Evolutionary conservation across 2,797 vertebrate genomes (phyloP), one percentile per base, ranked within the genome.

Genomic region (Crenuchus spilurus): DNA sequence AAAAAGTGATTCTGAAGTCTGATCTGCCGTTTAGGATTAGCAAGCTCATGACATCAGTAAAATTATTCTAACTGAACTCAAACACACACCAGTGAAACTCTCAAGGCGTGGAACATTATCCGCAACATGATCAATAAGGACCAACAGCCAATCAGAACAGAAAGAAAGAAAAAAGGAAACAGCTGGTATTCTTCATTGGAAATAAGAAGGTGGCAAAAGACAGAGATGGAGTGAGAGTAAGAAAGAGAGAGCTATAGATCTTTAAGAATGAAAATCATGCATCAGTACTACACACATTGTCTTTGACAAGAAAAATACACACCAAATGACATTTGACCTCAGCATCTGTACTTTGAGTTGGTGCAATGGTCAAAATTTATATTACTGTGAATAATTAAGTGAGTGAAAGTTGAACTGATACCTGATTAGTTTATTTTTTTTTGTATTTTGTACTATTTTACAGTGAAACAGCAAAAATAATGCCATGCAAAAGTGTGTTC

Each of bases 81-180:
- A 60, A 14, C 46, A 46, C 44, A 51, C 52, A 57, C 49, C 2
- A 14, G 37, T 48, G 42, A 55, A 58, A 57, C 52, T 65, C 62
- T 62, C 46, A 68, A 61, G 72, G 72, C 7, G 64, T 65, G 44
- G 72, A 80, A 67, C 71, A 84, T 80, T 67, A 66, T 82, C 74
- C 64, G 62, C 71, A 74, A 75, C 62, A 78, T 70, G 79, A 84
- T 86, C 84, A 83, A 84, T 84, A 82, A 46, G 64, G n/a, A 76
- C 70, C 75, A 64, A 69, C 72, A 81, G 70, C 71, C 64, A 76
- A 82, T 86, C 82, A 82, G 73, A 55, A 8, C 30, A 63, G 44
- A 70, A 31, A 60, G 49, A 39, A 5, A 18, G 2, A 51, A 8
- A 24, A 48, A 52, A 49, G 54, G 51, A 58, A 70, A 52, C 44